These are phyloP conservation scores for Tenthredo notha DNA, from an alignment of 2,888 invertebrate genomes.

Conservation along the genomic window DNA sequence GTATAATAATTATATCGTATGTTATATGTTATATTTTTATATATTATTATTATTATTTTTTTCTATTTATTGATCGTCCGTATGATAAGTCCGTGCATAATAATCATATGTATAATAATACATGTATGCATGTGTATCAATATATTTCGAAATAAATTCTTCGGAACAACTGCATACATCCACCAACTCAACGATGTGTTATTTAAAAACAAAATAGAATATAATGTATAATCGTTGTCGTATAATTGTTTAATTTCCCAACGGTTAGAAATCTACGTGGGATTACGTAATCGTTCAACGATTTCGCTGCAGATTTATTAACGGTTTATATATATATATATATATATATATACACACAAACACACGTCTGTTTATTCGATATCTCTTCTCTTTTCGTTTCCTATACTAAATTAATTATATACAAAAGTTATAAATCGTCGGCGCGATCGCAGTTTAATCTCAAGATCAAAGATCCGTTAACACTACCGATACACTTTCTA, in stretches of 20 bases:
- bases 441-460: neutral
- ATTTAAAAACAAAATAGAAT: neutral
- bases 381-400: neutral
- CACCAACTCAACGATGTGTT: neutral
- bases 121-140: neutral
- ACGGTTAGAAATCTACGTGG: neutral
- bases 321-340: neutral
- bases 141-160: neutral
- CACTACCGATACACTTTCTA: conserved; percentile 70
- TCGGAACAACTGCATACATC: neutral
- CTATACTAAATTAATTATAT: neutral
- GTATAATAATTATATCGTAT: neutral
- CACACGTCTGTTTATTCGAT: neutral
- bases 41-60: no score
- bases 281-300: neutral
- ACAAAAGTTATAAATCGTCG: neutral
- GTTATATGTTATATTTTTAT: neutral
- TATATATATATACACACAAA: neutral
- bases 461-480: conserved; percentile 60
- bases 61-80: neutral
- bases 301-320: neutral
- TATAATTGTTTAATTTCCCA: neutral
- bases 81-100: neutral
- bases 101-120: neutral
- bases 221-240: neutral